Evolutionary conservation across 2,113 vertebrate genomes (phyloP).

Genomic region (Anser brachyrhynchus): DNA sequence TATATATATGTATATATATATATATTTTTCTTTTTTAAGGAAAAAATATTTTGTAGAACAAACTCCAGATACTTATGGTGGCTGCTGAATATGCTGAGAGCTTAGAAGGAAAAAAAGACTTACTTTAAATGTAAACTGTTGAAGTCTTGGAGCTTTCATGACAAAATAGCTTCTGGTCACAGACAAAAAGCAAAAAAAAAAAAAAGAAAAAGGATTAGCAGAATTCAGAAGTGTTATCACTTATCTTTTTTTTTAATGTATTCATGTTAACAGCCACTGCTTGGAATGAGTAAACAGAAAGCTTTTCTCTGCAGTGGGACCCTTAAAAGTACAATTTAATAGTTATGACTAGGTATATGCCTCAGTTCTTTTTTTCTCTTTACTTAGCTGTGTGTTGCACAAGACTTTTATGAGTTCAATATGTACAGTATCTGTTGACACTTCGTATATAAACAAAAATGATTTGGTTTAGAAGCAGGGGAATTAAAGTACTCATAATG

Average conservation of each 20-base stretch:
- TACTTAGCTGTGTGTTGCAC: constrained; percentile 29
- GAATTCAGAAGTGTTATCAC: background rate
- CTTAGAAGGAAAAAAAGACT: background rate
- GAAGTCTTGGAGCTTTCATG: constrained; percentile 21
- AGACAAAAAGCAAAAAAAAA: constrained; percentile 49
- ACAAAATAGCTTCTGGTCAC: constrained; percentile 37
- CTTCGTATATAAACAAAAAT: constrained; percentile 64
- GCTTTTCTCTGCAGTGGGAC: background rate
- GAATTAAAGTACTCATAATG: constrained; percentile 54
- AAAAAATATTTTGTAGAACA: background rate
- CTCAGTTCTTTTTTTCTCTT: constrained; percentile 2
- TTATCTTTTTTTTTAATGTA: constrained; percentile 4
- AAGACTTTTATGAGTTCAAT: constrained; percentile 62
- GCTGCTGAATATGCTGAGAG: constrained; percentile 35
- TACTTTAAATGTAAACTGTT: constrained; percentile 17
- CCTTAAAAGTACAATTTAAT: constrained; percentile 7
- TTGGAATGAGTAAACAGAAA: background rate
- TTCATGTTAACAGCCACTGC: constrained; percentile 10
- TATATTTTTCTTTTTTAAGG: no score
- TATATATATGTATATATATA: no score
- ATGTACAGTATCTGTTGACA: constrained; percentile 65
- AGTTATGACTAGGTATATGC: constrained; percentile 27
- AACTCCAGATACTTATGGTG: background rate
- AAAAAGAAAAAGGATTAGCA: constrained; percentile 5
- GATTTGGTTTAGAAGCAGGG: constrained; percentile 43